Evolutionary conservation across 2,888 invertebrate species (phyloP).

Genomic region (Eretmocerus hayati): DNA sequence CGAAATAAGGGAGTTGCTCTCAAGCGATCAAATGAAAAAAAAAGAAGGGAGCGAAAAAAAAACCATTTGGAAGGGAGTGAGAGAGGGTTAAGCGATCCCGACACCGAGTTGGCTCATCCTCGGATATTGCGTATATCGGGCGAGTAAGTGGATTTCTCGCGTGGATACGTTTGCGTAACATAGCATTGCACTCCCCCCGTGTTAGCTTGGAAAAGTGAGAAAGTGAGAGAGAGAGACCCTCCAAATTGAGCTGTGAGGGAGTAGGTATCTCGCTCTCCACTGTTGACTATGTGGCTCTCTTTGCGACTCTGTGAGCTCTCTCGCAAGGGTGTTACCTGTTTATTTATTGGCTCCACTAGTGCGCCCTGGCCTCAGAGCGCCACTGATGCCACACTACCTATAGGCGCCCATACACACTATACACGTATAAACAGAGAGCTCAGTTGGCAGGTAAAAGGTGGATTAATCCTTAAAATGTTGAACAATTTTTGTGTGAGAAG

Average conservation of each 20-base stretch:
- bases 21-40: not conserved
- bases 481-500: slow-evolving; percentile 12
- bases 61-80: no score
- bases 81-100: no score
- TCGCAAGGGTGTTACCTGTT: slow-evolving; percentile 31
- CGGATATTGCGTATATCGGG: slow-evolving; percentile 28
- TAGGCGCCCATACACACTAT: not conserved
- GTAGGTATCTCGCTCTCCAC: slow-evolving; percentile 8
- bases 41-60: not conserved
- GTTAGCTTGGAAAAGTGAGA: slow-evolving; percentile 27
- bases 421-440: slow-evolving; percentile 5
- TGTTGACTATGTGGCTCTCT: not conserved
- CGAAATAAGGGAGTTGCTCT: no score
- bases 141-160: slow-evolving; percentile 40
- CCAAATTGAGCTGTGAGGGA: slow-evolving; percentile 40
- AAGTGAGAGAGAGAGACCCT: slow-evolving; percentile 29
- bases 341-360: slow-evolving; percentile 28
- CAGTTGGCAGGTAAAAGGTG: not conserved
- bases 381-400: not conserved
- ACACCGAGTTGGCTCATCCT: no score
- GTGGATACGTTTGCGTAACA: slow-evolving; percentile 38
- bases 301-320: slow-evolving; percentile 25
- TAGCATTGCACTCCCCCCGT: slow-evolving; percentile 39
- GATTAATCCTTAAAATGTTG: slow-evolving; percentile 21
- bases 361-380: slow-evolving; percentile 16